Evolutionary conservation across 2,797 vertebrate genomes (phyloP).

Genomic region (Erpetoichthys calabaricus): DNA sequence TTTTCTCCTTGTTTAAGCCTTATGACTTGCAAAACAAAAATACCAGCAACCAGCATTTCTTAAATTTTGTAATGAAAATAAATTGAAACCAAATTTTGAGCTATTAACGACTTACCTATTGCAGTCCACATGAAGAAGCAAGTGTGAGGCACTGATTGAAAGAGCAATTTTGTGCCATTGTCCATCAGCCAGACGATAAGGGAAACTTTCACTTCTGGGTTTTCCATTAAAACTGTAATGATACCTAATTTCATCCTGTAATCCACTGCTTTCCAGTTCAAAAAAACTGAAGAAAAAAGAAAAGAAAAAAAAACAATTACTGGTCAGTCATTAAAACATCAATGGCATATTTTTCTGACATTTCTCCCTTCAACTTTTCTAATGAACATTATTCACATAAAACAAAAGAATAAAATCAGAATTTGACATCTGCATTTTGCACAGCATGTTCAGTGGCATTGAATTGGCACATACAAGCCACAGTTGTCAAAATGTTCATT

Average conservation of each 20-base stretch:
- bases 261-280: conserved; percentile 85
- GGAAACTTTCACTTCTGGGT: conserved; percentile 72
- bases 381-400: conserved; percentile 5
- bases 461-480: too few species aligned
- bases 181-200: conserved; percentile 80
- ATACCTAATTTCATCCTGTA: conserved; percentile 79
- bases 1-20: too few species aligned
- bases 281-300: conserved; percentile 63
- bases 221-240: conserved; percentile 75
- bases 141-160: conserved; percentile 71
- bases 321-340: background rate
- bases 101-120: conserved; percentile 59
- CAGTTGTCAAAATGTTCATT: too few species aligned
- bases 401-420: too few species aligned
- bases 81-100: too few species aligned
- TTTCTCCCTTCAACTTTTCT: background rate
- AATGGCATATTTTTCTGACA: background rate
- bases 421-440: too few species aligned
- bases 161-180: conserved; percentile 81
- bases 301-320: conserved; percentile 13
- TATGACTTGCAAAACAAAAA: too few species aligned
- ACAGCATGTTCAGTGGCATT: too few species aligned
- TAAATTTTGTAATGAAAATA: too few species aligned
- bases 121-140: conserved; percentile 81
- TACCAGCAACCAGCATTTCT: too few species aligned